phyloP scores from a whole-genome alignment of 2,888 invertebrate species.

The Tipula confusa region DNA sequence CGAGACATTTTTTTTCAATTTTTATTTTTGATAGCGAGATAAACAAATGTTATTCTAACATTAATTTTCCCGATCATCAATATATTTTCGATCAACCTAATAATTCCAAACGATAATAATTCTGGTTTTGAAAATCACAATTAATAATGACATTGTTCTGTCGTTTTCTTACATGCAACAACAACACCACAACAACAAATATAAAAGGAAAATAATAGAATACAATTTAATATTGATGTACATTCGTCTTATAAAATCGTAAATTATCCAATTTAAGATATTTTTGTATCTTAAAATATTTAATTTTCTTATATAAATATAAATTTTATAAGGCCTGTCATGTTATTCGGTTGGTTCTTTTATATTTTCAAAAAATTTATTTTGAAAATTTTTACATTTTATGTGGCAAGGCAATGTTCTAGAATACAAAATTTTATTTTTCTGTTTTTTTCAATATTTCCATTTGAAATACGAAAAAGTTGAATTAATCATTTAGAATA shows the following conservation, averaged over 20 bases:
- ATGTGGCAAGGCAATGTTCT: neutral
- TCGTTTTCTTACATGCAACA: neutral
- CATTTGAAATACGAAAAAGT: neutral
- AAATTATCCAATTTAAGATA: neutral
- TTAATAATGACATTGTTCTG: neutral
- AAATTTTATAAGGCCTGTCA: slow-evolving; percentile 13
- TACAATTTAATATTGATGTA: neutral
- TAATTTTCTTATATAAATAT: neutral
- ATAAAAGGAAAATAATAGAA: neutral
- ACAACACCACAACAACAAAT: neutral
- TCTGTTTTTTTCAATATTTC: neutral
- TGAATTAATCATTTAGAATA: neutral
- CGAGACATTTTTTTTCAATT: too few species aligned
- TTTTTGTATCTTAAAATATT: neutral
- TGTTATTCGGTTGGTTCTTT: neutral
- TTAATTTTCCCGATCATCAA: neutral
- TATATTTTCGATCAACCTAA: neutral
- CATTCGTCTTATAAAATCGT: neutral
- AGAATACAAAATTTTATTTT: neutral
- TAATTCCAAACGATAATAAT: neutral
- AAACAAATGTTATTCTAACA: too few species aligned
- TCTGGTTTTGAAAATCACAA: neutral
- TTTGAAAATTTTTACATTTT: neutral
- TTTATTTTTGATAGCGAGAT: too few species aligned
- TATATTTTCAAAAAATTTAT: neutral